A percentile compares a stretch with the other conserved stretches of the same genome.
Evolutionary conservation across 2,888 invertebrate genomes (phyloP).

Genomic region (Leptura quadrifasciata): DNA sequence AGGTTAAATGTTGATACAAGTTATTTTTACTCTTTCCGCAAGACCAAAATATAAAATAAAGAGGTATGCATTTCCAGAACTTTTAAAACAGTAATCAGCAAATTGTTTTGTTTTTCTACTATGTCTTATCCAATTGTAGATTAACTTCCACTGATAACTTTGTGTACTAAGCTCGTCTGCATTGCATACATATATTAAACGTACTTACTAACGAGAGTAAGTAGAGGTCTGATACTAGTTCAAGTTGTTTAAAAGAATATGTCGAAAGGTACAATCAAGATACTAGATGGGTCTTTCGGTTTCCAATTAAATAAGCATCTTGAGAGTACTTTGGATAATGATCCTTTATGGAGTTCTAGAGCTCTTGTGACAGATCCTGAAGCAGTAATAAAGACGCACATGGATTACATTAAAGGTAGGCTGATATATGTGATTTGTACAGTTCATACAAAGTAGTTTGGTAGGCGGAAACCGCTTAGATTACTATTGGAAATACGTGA

Average conservation of each 20-base stretch:
- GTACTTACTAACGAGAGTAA: not conserved
- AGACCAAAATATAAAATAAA: not conserved
- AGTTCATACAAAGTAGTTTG: too few relatives aligned
- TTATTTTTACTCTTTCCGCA: not conserved
- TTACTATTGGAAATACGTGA: too few relatives aligned
- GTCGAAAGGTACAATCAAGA: slow-evolving; percentile 59
- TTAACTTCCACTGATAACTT: not conserved
- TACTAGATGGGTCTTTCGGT: slow-evolving; percentile 83
- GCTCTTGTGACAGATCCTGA: slow-evolving; percentile 85
- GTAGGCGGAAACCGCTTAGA: too few relatives aligned
- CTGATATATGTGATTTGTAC: not conserved
- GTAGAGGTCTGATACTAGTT: not conserved
- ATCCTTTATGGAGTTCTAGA: slow-evolving; percentile 90
- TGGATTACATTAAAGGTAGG: slow-evolving; percentile 84
- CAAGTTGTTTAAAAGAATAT: not conserved
- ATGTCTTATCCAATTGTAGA: not conserved
- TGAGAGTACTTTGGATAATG: slow-evolving; percentile 83
- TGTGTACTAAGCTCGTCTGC: not conserved
- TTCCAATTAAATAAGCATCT: slow-evolving; percentile 84
- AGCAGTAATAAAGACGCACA: slow-evolving; percentile 84
- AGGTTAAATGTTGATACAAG: not conserved
- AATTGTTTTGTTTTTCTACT: not conserved
- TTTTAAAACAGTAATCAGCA: not conserved
- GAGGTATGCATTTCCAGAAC: not conserved
- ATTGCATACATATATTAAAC: not conserved